These are phyloP conservation scores for Larimichthys polyactis DNA, from an alignment of 2,113 vertebrate species.

Conservation along the genomic window DNA sequence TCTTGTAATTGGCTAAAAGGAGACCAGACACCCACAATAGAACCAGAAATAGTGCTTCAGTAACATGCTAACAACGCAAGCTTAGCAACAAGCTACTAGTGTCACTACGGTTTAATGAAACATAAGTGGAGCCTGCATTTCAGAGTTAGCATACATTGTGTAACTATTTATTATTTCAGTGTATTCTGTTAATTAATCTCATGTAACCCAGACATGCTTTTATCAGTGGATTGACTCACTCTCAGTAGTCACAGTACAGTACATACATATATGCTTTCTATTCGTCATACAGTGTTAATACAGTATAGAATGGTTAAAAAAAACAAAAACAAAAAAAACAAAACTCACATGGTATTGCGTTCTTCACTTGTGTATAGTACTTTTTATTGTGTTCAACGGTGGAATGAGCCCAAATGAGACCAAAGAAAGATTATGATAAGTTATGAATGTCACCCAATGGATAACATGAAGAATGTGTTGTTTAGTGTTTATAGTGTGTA, in stretches of 20 bases:
- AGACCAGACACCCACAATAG: conserved; percentile 54
- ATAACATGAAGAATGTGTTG: conserved; percentile 64
- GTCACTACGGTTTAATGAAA: conserved; percentile 62
- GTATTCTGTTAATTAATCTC: conserved; percentile 72
- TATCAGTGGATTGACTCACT: conserved; percentile 63
- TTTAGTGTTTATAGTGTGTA: conserved; percentile 57
- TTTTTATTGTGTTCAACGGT: conserved; percentile 63
- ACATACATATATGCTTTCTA: conserved; percentile 72
- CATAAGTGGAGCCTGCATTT: conserved; percentile 65
- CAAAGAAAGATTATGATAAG: conserved; percentile 71
- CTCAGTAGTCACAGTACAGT: conserved; percentile 64
- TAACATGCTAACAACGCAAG: conserved; percentile 75
- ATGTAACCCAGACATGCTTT: conserved; percentile 76
- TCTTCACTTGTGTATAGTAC: conserved; percentile 63
- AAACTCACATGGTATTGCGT: conserved; percentile 62
- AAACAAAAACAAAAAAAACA: background rate
- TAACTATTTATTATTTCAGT: conserved; percentile 79
- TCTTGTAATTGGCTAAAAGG: conserved; percentile 34
- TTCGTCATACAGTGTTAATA: conserved; percentile 70
- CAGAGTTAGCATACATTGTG: conserved; percentile 75
- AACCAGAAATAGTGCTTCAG: conserved; percentile 71
- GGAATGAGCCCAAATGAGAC: conserved; percentile 67
- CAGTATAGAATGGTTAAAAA: conserved; percentile 57
- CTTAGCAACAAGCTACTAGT: conserved; percentile 70
- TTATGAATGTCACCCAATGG: conserved; percentile 66